Evolutionary conservation across 2,797 vertebrate genomes (phyloP).

Genomic region (Borostomias antarcticus): DNA sequence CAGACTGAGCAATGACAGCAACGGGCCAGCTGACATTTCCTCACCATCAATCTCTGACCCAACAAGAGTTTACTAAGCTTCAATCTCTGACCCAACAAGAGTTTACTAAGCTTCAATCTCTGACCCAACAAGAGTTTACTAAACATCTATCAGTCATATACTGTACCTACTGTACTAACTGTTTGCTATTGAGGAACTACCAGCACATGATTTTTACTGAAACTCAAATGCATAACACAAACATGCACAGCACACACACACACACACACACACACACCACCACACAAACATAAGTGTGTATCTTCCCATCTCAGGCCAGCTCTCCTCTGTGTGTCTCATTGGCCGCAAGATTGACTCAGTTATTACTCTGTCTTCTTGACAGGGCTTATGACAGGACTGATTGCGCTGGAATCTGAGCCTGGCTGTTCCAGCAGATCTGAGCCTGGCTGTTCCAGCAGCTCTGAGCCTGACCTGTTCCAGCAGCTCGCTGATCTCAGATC

Average conservation of each 20-base stretch:
- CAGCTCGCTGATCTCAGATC: slow-evolving; percentile 37
- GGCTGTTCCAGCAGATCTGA: slow-evolving; percentile 50
- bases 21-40: slow-evolving; percentile 29
- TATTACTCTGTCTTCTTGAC: too few species aligned
- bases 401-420: slow-evolving; percentile 46
- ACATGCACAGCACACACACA: background rate
- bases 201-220: background rate
- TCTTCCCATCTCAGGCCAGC: background rate
- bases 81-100: slow-evolving; percentile 32
- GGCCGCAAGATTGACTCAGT: slow-evolving; percentile 1
- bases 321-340: slow-evolving; percentile 13
- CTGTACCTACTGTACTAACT: background rate
- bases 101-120: slow-evolving; percentile 36
- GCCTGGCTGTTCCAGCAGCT: too few species aligned
- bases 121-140: slow-evolving; percentile 30
- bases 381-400: slow-evolving; percentile 42
- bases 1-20: slow-evolving; percentile 43
- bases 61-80: slow-evolving; percentile 24
- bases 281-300: background rate
- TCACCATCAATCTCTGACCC: slow-evolving; percentile 40
- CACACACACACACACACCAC: background rate
- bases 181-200: background rate
- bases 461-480: too few species aligned
- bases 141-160: slow-evolving; percentile 38
- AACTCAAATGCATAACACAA: too few species aligned